A percentile compares a stretch with the other conserved stretches of the same genome.
phyloP scores from a whole-genome alignment of 2,797 vertebrate genomes.

The Dicrostonyx torquatus region DNA sequence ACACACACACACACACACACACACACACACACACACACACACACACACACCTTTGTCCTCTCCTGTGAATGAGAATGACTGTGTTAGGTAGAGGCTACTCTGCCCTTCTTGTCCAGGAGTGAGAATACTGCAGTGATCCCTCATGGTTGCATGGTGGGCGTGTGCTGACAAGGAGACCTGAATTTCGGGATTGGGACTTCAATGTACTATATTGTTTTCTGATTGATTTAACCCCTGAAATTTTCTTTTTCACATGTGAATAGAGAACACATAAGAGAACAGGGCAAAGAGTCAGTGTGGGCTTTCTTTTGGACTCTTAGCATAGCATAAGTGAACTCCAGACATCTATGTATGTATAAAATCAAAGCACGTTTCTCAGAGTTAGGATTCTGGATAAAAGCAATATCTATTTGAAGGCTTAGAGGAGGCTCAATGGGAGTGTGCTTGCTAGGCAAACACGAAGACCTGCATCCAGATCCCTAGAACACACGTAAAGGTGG shows the following conservation, averaged over 20 bases:
- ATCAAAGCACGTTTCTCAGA: background rate
- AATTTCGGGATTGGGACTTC: background rate
- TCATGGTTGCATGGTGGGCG: background rate
- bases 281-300: background rate
- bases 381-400: background rate
- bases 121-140: background rate
- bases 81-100: background rate
- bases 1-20: too few relatives aligned
- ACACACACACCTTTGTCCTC: background rate
- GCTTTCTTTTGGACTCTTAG: background rate
- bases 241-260: background rate
- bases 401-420: background rate
- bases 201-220: background rate
- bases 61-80: background rate
- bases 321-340: background rate
- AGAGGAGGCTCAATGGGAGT: background rate
- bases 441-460: background rate
- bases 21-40: too few relatives aligned
- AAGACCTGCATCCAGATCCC: background rate
- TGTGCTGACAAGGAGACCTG: background rate
- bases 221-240: background rate
- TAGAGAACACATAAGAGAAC: background rate
- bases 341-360: background rate
- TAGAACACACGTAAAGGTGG: too few relatives aligned
- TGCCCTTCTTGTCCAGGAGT: background rate